These are phyloP conservation scores for Procapra przewalskii DNA, from an alignment of 2,113 vertebrate genomes.

Conservation along the genomic window DNA sequence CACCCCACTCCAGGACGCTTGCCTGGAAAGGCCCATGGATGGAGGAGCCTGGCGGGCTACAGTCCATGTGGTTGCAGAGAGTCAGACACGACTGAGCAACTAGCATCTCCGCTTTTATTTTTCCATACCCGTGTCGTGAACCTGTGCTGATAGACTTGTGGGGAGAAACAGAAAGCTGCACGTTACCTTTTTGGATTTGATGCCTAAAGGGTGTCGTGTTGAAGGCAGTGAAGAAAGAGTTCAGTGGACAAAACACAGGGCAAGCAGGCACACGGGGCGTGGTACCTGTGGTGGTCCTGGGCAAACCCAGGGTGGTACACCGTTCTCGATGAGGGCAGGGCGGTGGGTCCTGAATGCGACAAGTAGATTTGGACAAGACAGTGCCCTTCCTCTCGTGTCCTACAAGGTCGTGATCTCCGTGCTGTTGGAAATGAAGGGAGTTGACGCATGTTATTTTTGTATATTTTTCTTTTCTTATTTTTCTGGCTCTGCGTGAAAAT, in stretches of 20 bases:
- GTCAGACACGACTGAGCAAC: background rate
- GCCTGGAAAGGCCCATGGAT: background rate
- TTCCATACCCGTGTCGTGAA: background rate
- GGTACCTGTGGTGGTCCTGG: background rate
- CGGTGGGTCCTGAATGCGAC: accelerated
- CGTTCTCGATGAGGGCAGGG: accelerated
- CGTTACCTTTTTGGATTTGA: accelerated
- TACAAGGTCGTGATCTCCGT: accelerated
- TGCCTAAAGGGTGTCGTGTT: no score
- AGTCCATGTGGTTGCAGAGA: background rate
- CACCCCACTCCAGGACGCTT: accelerated
- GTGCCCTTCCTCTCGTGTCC: accelerated
- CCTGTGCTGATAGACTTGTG: no score
- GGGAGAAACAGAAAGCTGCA: no score
- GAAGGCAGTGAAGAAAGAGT: background rate
- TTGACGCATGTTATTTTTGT: background rate
- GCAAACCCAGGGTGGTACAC: accelerated
- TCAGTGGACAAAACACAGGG: accelerated
- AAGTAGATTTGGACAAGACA: background rate
- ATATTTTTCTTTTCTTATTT: background rate
- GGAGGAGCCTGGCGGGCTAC: background rate
- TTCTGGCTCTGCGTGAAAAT: background rate
- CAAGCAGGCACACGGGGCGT: accelerated
- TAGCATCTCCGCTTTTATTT: accelerated
- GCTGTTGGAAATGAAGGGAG: background rate